These are phyloP conservation scores for Alosa alosa DNA, from an alignment of 2,113 vertebrate species.

Conservation along the genomic window DNA sequence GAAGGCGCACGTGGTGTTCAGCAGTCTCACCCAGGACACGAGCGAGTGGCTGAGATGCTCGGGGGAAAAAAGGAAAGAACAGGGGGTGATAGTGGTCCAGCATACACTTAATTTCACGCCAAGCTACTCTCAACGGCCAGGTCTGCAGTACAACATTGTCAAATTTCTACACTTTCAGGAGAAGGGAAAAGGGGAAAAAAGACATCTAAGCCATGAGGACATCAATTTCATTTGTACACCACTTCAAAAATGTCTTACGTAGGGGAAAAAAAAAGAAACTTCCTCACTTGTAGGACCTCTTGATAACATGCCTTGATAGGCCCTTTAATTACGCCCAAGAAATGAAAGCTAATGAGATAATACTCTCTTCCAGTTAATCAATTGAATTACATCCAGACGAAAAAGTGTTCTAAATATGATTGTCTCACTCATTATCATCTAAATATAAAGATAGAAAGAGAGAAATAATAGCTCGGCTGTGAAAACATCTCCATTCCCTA, in stretches of 20 bases:
- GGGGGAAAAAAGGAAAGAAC: not conserved
- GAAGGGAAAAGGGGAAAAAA: not conserved
- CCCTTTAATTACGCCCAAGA: not conserved
- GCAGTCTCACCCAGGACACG: slow-evolving; percentile 5
- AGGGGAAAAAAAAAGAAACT: not conserved
- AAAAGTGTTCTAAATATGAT: slow-evolving; percentile 30
- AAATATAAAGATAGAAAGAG: slow-evolving; percentile 27
- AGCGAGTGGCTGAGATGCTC: not conserved
- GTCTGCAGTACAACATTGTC: slow-evolving; percentile 18
- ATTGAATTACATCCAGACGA: slow-evolving; percentile 23
- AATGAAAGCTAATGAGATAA: slow-evolving; percentile 22
- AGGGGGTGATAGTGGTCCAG: slow-evolving; percentile 15
- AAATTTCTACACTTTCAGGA: not conserved
- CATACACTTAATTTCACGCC: slow-evolving; percentile 49
- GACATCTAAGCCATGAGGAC: not conserved
- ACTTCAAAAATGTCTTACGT: not conserved
- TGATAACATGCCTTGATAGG: slow-evolving; percentile 17
- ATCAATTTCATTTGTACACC: not conserved
- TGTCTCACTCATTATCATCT: slow-evolving; percentile 25
- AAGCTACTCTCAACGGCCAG: slow-evolving; percentile 20
- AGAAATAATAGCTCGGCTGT: slow-evolving; percentile 19
- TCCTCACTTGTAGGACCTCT: slow-evolving; percentile 19
- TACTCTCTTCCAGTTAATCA: slow-evolving; percentile 18
- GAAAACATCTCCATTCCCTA: slow-evolving; percentile 32
- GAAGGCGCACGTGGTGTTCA: slow-evolving; percentile 5